These are phyloP conservation scores for Clarias gariepinus DNA, from an alignment of 2,113 vertebrate genomes.

Conservation along the genomic window DNA sequence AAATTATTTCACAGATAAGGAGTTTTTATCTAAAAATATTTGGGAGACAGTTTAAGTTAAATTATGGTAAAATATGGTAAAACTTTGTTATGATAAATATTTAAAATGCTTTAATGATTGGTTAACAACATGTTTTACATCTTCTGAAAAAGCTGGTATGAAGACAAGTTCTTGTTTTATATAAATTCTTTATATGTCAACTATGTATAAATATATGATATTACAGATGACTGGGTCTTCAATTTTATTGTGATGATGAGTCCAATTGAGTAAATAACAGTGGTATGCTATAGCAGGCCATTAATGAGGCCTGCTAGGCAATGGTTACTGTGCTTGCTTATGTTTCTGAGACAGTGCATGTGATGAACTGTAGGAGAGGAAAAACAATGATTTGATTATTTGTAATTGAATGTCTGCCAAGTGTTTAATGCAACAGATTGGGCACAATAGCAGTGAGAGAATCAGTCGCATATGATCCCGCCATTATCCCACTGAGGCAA, in stretches of 20 bases:
- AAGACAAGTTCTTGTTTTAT: not conserved
- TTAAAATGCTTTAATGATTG: not conserved
- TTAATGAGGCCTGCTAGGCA: conserved; percentile 37
- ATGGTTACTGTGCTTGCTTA: conserved; percentile 48
- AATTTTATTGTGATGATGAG: conserved; percentile 33
- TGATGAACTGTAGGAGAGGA: conserved; percentile 32
- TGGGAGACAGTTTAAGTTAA: not conserved
- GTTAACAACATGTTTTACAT: not conserved
- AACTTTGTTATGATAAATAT: not conserved
- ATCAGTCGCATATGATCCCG: conserved; percentile 44
- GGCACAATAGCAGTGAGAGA: conserved; percentile 45
- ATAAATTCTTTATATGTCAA: not conserved
- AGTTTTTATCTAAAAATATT: not conserved
- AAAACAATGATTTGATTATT: conserved; percentile 50
- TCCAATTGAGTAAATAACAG: not conserved
- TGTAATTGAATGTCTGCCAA: conserved; percentile 56
- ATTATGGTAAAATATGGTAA: not conserved
- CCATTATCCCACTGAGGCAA: conserved; percentile 52
- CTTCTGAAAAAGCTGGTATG: not conserved
- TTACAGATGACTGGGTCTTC: not conserved
- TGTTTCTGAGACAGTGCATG: conserved; percentile 23
- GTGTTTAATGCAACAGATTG: conserved; percentile 54
- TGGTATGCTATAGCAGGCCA: conserved; percentile 13
- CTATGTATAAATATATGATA: too few species aligned
- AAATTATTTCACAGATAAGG: not conserved